Conservation (phyloP, 92 coral and sea anemone species). For the Heteractis magnifica region DNA sequence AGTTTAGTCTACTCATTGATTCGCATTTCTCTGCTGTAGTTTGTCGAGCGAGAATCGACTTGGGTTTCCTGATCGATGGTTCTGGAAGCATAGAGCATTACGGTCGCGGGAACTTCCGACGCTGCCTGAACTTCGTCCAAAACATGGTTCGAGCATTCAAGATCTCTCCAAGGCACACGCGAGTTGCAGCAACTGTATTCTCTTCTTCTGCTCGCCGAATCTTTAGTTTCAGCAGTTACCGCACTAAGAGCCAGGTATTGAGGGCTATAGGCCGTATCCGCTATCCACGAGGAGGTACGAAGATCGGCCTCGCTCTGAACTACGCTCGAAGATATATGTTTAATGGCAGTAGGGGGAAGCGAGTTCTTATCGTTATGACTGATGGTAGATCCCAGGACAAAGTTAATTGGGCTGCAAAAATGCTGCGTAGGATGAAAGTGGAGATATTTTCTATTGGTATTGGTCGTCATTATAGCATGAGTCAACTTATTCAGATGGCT, state of each 20-base stretch:
- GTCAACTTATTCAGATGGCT: slow-evolving; percentile 66
- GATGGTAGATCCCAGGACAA: slow-evolving; percentile 65
- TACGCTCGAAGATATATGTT: slow-evolving; percentile 31
- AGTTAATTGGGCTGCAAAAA: slow-evolving; percentile 50
- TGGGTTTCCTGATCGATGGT: slow-evolving; percentile 78
- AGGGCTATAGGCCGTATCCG: slow-evolving; percentile 57
- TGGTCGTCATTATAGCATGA: slow-evolving; percentile 64
- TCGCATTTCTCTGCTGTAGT: slow-evolving; percentile 23
- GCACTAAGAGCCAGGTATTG: slow-evolving; percentile 35
- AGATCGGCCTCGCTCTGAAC: slow-evolving; percentile 58
- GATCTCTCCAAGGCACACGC: slow-evolving; percentile 51
- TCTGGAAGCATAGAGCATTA: slow-evolving; percentile 67
- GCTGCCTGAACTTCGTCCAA: slow-evolving; percentile 62
- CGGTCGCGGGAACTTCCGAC: slow-evolving; percentile 71
- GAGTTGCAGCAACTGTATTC: slow-evolving; percentile 52
- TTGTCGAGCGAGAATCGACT: slow-evolving; percentile 64
- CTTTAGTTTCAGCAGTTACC: slow-evolving; percentile 46
- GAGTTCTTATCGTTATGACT: slow-evolving; percentile 50
- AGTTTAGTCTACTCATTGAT: no score
- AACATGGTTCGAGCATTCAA: slow-evolving; percentile 48
- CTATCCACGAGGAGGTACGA: slow-evolving; percentile 69
- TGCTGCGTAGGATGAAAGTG: slow-evolving; percentile 59
- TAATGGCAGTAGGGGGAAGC: slow-evolving; percentile 43
- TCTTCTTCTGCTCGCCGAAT: slow-evolving; percentile 37
- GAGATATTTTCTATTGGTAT: slow-evolving; percentile 68